Evolutionary conservation across 2,113 vertebrate genomes (phyloP), one percentile per base, ranked within the genome.

Genomic region (Myotis yumanensis): DNA sequence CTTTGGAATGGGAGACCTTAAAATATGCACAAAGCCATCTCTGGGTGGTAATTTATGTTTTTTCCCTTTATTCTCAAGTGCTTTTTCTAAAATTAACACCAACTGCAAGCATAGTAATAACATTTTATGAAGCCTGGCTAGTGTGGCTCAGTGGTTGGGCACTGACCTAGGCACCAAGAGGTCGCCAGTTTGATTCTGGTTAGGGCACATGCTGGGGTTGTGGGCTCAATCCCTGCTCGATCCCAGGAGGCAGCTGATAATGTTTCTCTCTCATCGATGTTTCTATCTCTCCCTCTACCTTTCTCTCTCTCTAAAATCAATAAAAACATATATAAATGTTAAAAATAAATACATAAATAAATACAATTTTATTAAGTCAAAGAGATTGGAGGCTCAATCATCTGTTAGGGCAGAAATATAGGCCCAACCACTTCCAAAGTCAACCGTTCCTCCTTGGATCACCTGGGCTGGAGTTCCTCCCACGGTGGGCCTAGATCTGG

Each of bases 381-480:
- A 95, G 40, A 76, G 20, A 73, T 4, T 87, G 14, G 80, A 79
- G 66, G 71, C 25, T 14, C 28, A 54, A 0, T 72, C 48, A 57
- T 92, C 35, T 62, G 2, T 68, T 91, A 48, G 86, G 96, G 62
- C 82, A 95, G 88, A 95, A 96, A 88, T 77, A 76, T 3, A 86
- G 83, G n/a, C 54, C 15, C 46, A 35, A 22, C 11, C 66, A 43
- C 82, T 92, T 96, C 83, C 69, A 80, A 95, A 95, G 37, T 84
- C 94, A 94, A 72, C 51, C 84, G 75, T 86, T 89, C 37, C 69
- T 94, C 59, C 51, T 57, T 0, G 22, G 77, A 85, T 83, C 86
- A 75, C 62, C 54, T 79, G 77, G 62, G 48, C 79, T 16, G 0
- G n/a, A 89, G 68, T 64, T 62, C 57, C 2, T 15, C 51, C 2